Base-by-base conservation (phyloP, 2,797 vertebrate species). In the Epinephelus malabaricus region DNA sequence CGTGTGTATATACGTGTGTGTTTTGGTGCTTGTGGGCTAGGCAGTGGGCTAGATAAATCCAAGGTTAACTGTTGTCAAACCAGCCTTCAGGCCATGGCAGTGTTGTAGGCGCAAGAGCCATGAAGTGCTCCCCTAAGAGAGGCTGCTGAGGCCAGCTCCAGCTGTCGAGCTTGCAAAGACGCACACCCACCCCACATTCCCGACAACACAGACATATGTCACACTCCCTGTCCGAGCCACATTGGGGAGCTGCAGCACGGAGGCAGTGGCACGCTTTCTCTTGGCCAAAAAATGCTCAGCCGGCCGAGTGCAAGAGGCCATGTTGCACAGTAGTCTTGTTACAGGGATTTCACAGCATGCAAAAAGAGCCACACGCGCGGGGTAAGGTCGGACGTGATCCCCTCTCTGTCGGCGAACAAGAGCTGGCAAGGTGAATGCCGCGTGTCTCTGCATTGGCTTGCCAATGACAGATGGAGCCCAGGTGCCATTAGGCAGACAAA, bases 401-500 rank as follows among this genome's bases (percentile, higher is more conserved):
- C 79, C 79, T 73, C 79, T 72, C 85, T 45, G 87, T 88, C 83
- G 58, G 78, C 49, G 40, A 85, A 78, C 65, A 23, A 56, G 77
- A 74, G 70, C 88, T 91, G 91, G 89, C 93, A 94, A 94, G 93
- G 93, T 95, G 94, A 95, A 90, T 50, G 79, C 68, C 15, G 73
- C 64, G 15, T 69, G 86, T 86, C 78, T 86, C 82, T 76, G 82
- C 89, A 21, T 68, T 64, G 89, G 86, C 83, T 88, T 79, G 82
- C 89, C 90, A 88, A 79, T 95, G 94, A 95, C 93, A 92, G 93
- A 94, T 94, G 90, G 92, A 90, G 89, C 84, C 80, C 88, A 93
- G 90, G 93, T 94, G 92, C 93, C 93, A 94, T 95, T 94, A 94
- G 93, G 91, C 89, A 94, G 94, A 95, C 92, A 93, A 95, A 94